Conservation (phyloP, 2,797 vertebrate genomes). For the Scarus forsteni region DNA sequence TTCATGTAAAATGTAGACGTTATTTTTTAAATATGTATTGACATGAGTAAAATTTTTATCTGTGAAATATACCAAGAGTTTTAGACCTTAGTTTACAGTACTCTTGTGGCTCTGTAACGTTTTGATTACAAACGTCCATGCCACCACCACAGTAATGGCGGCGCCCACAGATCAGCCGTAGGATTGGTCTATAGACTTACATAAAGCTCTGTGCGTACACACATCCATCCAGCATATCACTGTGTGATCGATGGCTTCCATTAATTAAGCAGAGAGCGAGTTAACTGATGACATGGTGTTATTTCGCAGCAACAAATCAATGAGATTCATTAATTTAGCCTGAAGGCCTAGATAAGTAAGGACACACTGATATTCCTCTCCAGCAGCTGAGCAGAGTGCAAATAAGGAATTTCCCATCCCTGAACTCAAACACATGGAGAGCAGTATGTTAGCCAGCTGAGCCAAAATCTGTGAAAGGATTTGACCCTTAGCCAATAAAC, state of each 20-base stretch:
- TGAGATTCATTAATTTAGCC: conserved; percentile 60
- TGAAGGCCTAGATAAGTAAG: conserved; percentile 49
- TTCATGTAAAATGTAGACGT: no score
- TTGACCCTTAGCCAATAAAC: conserved; percentile 71
- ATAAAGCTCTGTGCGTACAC: not conserved
- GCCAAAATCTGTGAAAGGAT: conserved; percentile 63
- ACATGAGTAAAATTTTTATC: no score
- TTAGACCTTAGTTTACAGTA: no score
- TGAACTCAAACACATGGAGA: conserved; percentile 54
- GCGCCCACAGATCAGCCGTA: no score
- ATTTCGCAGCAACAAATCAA: conserved; percentile 63
- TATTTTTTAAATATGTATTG: no score
- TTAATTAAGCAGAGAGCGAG: conserved; percentile 55
- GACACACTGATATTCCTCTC: conserved; percentile 42
- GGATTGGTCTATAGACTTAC: no score
- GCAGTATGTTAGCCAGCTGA: conserved; percentile 68
- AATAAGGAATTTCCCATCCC: conserved; percentile 49
- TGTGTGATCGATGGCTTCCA: conserved; percentile 47
- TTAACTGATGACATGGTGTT: conserved; percentile 47
- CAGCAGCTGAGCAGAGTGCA: conserved; percentile 45
- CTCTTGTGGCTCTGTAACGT: no score
- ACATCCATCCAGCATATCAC: conserved; percentile 35
- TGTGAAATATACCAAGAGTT: no score
- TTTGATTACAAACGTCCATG: no score
- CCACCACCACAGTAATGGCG: no score